Evolutionary conservation across 2,113 vertebrate genomes (phyloP), one percentile per base, ranked within the genome.

Genomic region (Rhynchomys soricoides): DNA sequence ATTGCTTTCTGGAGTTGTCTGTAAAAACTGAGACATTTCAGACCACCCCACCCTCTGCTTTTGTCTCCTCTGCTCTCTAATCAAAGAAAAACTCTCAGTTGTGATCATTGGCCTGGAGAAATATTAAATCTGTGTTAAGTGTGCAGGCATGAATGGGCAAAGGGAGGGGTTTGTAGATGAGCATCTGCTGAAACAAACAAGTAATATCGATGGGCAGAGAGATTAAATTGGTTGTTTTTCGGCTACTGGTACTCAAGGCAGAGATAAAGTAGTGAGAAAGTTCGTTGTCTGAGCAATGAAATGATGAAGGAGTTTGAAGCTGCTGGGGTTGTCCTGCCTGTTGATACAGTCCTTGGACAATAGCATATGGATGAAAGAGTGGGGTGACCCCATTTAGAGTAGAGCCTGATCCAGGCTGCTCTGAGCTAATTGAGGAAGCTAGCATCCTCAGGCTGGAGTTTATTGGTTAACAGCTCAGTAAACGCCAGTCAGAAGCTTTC

Each of bases 81-180:
- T 95, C 64, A 68, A 90, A 98, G 96, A n/a, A 92, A 29, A 79
- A 29, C n/a, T 96, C 45, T 0, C 5, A 29, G 0, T 75, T 89
- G 3, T 94, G 57, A 97, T 92, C 91, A 79, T 59, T 74, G 90
- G 95, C 92, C 93, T 95, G 85, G 62, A 95, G 96, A 95, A 98
- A 92, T 79, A 86, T 1, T 78, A 96, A 95, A 79, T 74, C 15
- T 94, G 50, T 15, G 0, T 75, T 87, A 98, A 94, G 89, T 93
- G 5, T 89, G 97, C 90, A 93, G 97, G 34, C 43, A 8, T 81
- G 94, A 96, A 95, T 86, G 91, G 96, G 90, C 94, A 89, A 92
- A 95, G 62, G 62, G 74, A 68, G 93, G 74, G 86, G 88, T 77
- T 79, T 78, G 95, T 45, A 40, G 90, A 48, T n/a, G 31, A 70